These are phyloP conservation scores for Stylophora pistillata DNA, from an alignment of 64 coral and sea anemone species.

Conservation along the genomic window DNA sequence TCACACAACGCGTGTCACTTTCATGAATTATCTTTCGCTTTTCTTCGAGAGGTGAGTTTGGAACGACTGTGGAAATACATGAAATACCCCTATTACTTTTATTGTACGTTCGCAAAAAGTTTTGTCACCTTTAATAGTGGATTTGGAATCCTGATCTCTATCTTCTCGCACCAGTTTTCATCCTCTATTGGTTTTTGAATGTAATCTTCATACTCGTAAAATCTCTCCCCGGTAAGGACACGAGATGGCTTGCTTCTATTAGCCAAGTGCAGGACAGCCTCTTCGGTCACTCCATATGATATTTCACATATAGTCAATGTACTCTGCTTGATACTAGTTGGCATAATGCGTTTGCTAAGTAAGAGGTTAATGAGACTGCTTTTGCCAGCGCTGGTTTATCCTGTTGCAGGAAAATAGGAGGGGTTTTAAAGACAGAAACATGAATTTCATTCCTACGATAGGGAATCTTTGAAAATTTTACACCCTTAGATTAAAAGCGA, in stretches of 20 bases:
- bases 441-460: no score
- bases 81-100: not conserved
- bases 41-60: no score
- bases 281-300: not conserved
- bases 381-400: constrained; percentile 3
- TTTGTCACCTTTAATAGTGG: not conserved
- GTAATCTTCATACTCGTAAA: not conserved
- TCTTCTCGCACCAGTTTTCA: not conserved
- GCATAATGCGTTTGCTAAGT: not conserved
- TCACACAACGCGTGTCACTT: no score
- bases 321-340: not conserved
- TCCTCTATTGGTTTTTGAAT: not conserved
- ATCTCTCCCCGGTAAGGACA: not conserved
- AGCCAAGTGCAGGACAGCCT: not conserved
- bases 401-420: not conserved
- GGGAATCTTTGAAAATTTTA: no score
- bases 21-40: no score
- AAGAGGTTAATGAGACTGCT: constrained; percentile 13
- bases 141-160: constrained; percentile 13
- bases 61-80: not conserved
- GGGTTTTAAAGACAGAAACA: no score
- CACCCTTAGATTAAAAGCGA: no score
- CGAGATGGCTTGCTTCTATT: not conserved
- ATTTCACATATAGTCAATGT: constrained; percentile 15
- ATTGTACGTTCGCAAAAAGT: not conserved